Base-by-base conservation (phyloP, 2,113 vertebrate genomes). In the Alligator sinensis region DNA sequence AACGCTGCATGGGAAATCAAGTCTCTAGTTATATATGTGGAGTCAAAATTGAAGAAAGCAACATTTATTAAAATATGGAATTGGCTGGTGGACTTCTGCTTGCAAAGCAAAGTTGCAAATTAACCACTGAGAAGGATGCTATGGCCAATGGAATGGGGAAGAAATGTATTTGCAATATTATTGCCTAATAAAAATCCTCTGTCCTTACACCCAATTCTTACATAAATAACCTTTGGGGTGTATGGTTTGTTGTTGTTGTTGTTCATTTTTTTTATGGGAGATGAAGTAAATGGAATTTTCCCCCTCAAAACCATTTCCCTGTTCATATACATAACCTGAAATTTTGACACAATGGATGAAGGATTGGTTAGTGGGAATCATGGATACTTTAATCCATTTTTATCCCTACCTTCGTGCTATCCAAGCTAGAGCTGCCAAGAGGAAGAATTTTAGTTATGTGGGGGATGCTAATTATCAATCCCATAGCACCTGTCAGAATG, bases 201-300 rank as follows among this genome's bases (percentile, higher is more conserved):
- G 22, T 61, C 30, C n/a, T 34, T 79, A 8, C 30, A 60, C 21
- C 0, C 22, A 0, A 0, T 3, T 10, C 3, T 70, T 79, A 25
- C 15, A 91, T 60, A 86, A 58, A 2, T 9, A 64, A 4, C 3
- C 5, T 10, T 4, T n/a, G 25, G 38, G 27, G 14, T 78, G 47
- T 47, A 9, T 47, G 47, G 47, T 47, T 47, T 47, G 7, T 47
- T 47, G 47, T 47, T 47, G 47, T 47, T 47, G 34, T 34, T 34
- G 34, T 34, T 34, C 7, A 9, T 47, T 47, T 47, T 47, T 47
- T 38, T 28, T n/a, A 25, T 27, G 27, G 4, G 34, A 4, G 6
- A 24, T 63, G 54, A 72, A 59, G 22, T n/a, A 77, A 61, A 60
- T 57, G 11, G 34, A 77, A 80, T 76, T 87, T 1, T 58, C 14